phyloP scores from a whole-genome alignment of 2,797 vertebrate genomes.

The Tokudaia muenninki region DNA sequence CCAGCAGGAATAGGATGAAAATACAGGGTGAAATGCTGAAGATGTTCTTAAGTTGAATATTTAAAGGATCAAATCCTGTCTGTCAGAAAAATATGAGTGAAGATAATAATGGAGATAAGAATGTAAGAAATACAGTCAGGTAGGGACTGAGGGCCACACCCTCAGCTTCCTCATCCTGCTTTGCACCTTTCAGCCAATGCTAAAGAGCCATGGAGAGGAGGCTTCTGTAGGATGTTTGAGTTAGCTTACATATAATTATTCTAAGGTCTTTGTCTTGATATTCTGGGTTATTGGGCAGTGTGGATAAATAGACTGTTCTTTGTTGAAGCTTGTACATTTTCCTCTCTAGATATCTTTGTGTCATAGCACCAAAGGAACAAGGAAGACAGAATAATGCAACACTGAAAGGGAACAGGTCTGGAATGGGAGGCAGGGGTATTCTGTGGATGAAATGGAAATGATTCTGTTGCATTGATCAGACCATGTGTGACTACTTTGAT shows the following conservation, averaged over 20 bases:
- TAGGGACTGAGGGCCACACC: neutral
- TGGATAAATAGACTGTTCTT: neutral
- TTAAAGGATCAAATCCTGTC: slow-evolving; percentile 51
- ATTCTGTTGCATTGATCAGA: neutral
- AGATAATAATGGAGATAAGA: neutral
- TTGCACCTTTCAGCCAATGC: neutral
- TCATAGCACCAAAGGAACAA: neutral
- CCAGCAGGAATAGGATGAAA: slow-evolving; percentile 47
- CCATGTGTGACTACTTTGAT: neutral
- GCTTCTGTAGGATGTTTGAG: neutral
- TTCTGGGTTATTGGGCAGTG: slow-evolving; percentile 11
- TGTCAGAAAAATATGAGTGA: slow-evolving; percentile 48
- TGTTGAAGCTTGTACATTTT: neutral
- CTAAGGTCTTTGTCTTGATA: neutral
- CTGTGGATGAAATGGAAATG: neutral
- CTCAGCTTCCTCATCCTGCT: neutral
- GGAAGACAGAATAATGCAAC: neutral
- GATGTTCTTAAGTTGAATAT: slow-evolving; percentile 41
- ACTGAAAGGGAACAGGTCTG: neutral
- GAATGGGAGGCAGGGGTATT: neutral
- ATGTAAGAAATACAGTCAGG: neutral
- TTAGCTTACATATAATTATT: neutral
- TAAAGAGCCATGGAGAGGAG: neutral
- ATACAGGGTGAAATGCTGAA: slow-evolving; percentile 54
- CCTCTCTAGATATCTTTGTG: neutral